A percentile compares a stretch with the other conserved stretches of the same genome.
Conservation (phyloP, 2,888 invertebrate species). For the Hofmannophila pseudospretella region DNA sequence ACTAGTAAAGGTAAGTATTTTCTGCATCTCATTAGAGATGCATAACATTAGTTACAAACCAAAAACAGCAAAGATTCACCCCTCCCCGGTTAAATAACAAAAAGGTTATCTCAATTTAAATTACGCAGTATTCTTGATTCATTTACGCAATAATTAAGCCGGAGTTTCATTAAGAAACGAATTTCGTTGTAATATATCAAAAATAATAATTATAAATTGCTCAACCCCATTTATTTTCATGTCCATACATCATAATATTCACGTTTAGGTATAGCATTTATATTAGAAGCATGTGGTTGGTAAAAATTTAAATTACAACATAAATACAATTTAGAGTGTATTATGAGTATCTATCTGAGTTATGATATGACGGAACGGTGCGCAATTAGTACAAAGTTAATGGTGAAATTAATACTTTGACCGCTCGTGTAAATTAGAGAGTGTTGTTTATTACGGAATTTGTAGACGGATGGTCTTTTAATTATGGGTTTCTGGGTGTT, state of each 20-base stretch:
- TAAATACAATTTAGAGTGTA: conserved; percentile 68
- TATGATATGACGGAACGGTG: conserved; percentile 54
- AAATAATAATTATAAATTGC: conserved; percentile 45
- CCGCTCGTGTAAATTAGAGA: conserved; percentile 68
- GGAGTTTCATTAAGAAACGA: conserved; percentile 28
- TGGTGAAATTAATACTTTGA: conserved; percentile 76
- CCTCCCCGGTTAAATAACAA: conserved; percentile 10
- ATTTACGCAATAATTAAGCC: conserved; percentile 25
- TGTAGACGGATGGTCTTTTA: conserved; percentile 29
- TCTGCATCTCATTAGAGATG: not conserved
- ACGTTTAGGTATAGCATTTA: conserved; percentile 65
- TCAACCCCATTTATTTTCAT: conserved; percentile 55
- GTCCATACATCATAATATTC: conserved; percentile 57
- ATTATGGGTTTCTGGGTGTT: conserved; percentile 29
- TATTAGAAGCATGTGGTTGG: conserved; percentile 45
- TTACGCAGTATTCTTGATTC: conserved; percentile 16
- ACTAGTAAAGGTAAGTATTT: too few relatives aligned
- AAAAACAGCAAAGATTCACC: conserved; percentile 2
- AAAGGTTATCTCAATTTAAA: conserved; percentile 14
- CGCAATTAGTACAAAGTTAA: conserved; percentile 74
- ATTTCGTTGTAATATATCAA: conserved; percentile 34
- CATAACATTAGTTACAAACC: not conserved
- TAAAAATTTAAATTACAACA: conserved; percentile 50
- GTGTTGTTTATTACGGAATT: conserved; percentile 53
- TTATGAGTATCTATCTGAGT: conserved; percentile 67